These are phyloP conservation scores for Hapalemur alaotrensis DNA, from an alignment of 2,797 vertebrate species.

Conservation along the genomic window DNA sequence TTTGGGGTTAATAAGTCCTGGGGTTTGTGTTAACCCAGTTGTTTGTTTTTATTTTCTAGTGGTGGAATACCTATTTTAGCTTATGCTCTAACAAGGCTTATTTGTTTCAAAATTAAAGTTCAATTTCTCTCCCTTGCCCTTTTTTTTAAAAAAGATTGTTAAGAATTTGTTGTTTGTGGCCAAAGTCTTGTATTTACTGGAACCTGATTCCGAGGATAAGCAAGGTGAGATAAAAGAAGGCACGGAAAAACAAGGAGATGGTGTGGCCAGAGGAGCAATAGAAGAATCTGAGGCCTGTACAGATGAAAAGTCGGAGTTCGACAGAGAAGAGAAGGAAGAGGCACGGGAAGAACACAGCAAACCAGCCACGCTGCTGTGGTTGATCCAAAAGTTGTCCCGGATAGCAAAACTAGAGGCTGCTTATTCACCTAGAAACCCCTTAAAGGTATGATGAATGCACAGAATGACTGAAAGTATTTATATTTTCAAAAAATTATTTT, in stretches of 20 bases:
- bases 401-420: constrained; percentile 95
- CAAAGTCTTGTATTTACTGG: constrained; percentile 94
- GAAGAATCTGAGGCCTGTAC: constrained; percentile 48
- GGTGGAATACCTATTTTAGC: background rate
- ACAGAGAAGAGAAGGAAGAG: constrained; percentile 59
- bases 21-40: background rate
- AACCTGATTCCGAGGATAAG: constrained; percentile 84
- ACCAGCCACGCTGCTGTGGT: constrained; percentile 91
- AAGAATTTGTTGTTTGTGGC: constrained; percentile 97
- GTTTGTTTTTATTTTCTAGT: background rate
- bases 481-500: background rate
- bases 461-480: background rate
- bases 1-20: no score
- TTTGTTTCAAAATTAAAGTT: background rate
- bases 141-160: constrained; percentile 90
- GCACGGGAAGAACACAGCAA: constrained; percentile 78
- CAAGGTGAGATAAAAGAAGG: constrained; percentile 45
- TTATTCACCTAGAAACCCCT: constrained; percentile 90
- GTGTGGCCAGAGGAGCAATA: background rate
- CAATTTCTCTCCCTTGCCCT: background rate
- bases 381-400: constrained; percentile 92
- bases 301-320: constrained; percentile 31
- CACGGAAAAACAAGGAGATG: background rate
- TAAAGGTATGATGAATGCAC: constrained; percentile 88
- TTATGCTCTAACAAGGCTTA: background rate